Conservation (phyloP, 1,140 invertebrate genomes). For the Brachionus calyciflorus region DNA sequence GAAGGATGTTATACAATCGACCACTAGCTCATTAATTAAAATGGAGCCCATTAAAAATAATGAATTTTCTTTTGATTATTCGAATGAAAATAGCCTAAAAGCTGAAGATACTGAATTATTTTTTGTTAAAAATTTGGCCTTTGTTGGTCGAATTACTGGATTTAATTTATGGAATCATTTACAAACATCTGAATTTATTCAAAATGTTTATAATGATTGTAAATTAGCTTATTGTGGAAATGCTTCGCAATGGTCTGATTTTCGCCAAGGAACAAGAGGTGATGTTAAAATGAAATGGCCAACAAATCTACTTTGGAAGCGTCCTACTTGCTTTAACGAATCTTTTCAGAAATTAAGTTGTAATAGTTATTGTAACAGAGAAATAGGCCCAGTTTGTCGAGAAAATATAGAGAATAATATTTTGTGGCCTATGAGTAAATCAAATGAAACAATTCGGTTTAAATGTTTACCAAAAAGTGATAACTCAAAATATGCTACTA, state of each 20-base stretch:
- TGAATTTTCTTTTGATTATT: neutral
- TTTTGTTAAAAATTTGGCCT: conserved; percentile 45
- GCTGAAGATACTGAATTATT: neutral
- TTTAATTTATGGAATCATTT: conserved; percentile 58
- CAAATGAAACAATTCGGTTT: conserved; percentile 49
- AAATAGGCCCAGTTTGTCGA: conserved; percentile 57
- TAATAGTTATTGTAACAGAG: conserved; percentile 56
- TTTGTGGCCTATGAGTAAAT: conserved; percentile 53
- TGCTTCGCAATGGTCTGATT: conserved; percentile 60
- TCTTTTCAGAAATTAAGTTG: conserved; percentile 50
- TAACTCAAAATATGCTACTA: neutral
- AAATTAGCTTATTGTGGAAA: conserved; percentile 58
- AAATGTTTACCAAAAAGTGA: neutral
- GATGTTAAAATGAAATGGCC: conserved; percentile 59
- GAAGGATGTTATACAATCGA: neutral
- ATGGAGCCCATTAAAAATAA: neutral
- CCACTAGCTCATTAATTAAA: neutral
- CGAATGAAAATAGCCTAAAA: neutral
- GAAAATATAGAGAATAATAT: conserved; percentile 57
- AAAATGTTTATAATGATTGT: conserved; percentile 52
- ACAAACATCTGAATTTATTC: conserved; percentile 50
- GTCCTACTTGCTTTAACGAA: neutral
- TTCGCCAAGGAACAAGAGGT: conserved; percentile 58
- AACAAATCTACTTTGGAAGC: conserved; percentile 55
- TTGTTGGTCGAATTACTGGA: conserved; percentile 57